These are phyloP conservation scores for Cosmia trapezina DNA, from an alignment of 2,888 invertebrate species.

Conservation along the genomic window DNA sequence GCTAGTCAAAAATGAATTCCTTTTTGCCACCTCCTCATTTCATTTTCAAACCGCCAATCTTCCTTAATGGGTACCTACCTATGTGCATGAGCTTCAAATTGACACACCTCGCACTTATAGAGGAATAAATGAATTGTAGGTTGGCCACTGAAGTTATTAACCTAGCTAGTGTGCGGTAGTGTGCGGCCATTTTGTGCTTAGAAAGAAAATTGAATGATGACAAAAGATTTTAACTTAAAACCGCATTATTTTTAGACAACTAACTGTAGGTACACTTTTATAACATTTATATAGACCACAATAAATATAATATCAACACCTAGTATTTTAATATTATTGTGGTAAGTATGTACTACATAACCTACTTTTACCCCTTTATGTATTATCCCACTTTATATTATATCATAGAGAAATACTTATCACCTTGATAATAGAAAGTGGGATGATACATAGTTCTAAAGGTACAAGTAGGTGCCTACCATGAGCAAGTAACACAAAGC, in stretches of 20 bases:
- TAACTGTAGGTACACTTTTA: not conserved
- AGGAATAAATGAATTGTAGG: no score
- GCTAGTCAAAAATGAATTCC: not conserved
- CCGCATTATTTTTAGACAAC: not conserved
- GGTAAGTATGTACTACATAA: no score
- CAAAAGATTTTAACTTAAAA: not conserved
- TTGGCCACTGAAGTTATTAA: not conserved
- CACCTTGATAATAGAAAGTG: no score
- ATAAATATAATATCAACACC: not conserved
- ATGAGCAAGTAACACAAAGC: not conserved
- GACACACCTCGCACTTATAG: not conserved
- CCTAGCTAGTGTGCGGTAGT: not conserved
- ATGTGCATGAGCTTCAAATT: not conserved
- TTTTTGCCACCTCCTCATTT: constrained; percentile 1
- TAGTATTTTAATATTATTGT: constrained; percentile 1
- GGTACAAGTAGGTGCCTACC: not conserved
- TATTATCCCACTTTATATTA: not conserved
- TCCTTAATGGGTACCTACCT: no score
- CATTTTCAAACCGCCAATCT: no score
- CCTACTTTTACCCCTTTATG: not conserved
- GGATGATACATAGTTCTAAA: no score
- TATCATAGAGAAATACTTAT: no score
- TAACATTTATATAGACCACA: not conserved
- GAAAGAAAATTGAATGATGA: not conserved
- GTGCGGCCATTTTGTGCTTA: not conserved